Conservation (phyloP, 2,888 invertebrate genomes). For the Mechanitis messenoides region DNA sequence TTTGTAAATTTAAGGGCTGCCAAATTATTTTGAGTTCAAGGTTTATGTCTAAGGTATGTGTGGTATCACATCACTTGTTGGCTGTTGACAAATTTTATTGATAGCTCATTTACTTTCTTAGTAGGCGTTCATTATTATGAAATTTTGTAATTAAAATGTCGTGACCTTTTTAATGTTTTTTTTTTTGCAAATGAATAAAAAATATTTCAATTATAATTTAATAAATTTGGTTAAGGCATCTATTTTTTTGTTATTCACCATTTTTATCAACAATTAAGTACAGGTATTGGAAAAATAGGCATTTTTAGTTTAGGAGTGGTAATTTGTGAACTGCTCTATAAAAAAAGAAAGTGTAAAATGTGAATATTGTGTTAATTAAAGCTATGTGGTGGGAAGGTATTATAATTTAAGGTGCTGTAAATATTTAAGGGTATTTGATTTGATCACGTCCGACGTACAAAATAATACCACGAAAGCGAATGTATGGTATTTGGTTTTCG, state of each 20-base stretch:
- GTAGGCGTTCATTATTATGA: too few relatives aligned
- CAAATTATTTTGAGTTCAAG: conserved; percentile 43
- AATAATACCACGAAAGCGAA: not conserved
- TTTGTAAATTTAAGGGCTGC: conserved; percentile 72
- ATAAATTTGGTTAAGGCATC: too few relatives aligned
- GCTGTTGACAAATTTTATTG: conserved; percentile 43
- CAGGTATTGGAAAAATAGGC: too few relatives aligned
- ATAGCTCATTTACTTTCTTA: not conserved
- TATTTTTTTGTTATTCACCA: too few relatives aligned
- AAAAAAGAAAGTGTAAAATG: not conserved
- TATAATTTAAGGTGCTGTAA: not conserved
- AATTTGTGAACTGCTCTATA: not conserved
- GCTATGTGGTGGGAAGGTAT: not conserved
- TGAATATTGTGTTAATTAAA: not conserved
- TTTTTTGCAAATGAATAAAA: not conserved
- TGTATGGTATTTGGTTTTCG: not conserved
- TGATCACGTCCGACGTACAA: not conserved
- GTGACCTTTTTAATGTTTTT: not conserved
- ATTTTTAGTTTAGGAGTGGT: not conserved
- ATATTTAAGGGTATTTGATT: not conserved
- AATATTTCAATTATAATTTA: too few relatives aligned
- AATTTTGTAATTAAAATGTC: too few relatives aligned
- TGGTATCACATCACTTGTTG: conserved; percentile 34
- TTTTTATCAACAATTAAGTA: too few relatives aligned
- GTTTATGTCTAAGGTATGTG: conserved; percentile 14